A percentile compares a stretch with the other conserved stretches of the same genome.
These are phyloP conservation scores for Drosophila nannoptera DNA, from an alignment of 1,140 invertebrate species.

Conservation along the genomic window DNA sequence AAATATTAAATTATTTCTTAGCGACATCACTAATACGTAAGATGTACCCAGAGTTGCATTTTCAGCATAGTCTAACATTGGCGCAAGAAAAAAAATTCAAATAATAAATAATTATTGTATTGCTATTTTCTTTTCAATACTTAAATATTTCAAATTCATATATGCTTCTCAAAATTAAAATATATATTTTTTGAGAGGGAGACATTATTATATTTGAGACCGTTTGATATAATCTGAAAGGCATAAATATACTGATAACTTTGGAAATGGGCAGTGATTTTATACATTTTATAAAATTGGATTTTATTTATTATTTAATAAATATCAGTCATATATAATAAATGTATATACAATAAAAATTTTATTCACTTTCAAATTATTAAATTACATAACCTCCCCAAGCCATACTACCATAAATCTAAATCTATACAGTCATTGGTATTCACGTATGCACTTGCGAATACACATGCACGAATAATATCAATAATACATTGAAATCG, in stretches of 20 bases:
- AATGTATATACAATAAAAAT: neutral
- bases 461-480: constrained; percentile 1
- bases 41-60: constrained; percentile 19
- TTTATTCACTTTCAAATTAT: neutral
- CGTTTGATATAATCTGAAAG: neutral
- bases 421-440: constrained; percentile 7
- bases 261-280: neutral
- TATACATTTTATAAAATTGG: constrained; percentile 5
- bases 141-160: neutral
- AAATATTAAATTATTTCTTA: neutral
- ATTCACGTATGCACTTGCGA: constrained; percentile 8
- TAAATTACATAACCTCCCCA: constrained; percentile 9
- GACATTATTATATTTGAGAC: too few relatives aligned
- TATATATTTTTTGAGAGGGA: neutral
- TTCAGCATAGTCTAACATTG: neutral
- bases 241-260: neutral
- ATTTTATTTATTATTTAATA: neutral
- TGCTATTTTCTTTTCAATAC: neutral
- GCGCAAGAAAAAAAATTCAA: constrained; percentile 6
- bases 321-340: neutral
- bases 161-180: neutral
- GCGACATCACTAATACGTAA: constrained; percentile 8
- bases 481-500: constrained; percentile 7
- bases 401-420: neutral
- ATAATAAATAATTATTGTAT: neutral